Evolutionary conservation across 2,797 vertebrate species (phyloP), one percentile per base, ranked within the genome.

Genomic region (Characodon lateralis): DNA sequence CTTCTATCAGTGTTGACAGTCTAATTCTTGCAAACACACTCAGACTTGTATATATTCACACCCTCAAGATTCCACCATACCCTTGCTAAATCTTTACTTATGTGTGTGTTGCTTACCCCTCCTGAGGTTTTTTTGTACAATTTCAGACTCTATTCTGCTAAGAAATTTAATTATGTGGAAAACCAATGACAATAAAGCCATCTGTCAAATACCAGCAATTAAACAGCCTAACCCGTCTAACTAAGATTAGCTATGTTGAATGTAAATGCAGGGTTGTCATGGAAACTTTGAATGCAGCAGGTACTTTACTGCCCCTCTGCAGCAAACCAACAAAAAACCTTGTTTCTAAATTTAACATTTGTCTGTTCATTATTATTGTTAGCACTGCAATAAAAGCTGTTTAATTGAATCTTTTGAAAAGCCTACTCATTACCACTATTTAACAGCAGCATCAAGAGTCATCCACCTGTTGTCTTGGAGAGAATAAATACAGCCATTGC

Each of bases 381-480:
- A 1, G 3, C 1, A 24, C 8, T 66, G 8, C 18, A 66, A 24
- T 41, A 39, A 12, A 66, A 66, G 16, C 9, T 66, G 39, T 31
- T 63, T 28, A 9, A 28, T 63, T 63, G 18, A 9, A 2, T 14
- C 20, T n/a, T 58, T 41, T 43, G 2, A 14, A 68, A 46, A 46
- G 39, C 46, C 3, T 0, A 22, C 71, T 56, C 39, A 61, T 73
- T 39, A 20, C 56, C 24, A 41, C 71, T 70, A 63, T 83, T 80
- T 71, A 73, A 65, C 46, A 22, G 26, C 43, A 72, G 35, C 69
- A 58, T 55, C 41, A 31, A 77, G 69, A 66, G 28, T 39, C 58
- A 0, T 65, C 63, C 6, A 3, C 55, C 39, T 56, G 56, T 59
- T 82, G 74, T 79, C 72, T 80, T 59, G 72, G 77, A 61, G 22